These are phyloP conservation scores for Chiloscyllium punctatum DNA, from an alignment of 2,797 vertebrate species.

Conservation along the genomic window DNA sequence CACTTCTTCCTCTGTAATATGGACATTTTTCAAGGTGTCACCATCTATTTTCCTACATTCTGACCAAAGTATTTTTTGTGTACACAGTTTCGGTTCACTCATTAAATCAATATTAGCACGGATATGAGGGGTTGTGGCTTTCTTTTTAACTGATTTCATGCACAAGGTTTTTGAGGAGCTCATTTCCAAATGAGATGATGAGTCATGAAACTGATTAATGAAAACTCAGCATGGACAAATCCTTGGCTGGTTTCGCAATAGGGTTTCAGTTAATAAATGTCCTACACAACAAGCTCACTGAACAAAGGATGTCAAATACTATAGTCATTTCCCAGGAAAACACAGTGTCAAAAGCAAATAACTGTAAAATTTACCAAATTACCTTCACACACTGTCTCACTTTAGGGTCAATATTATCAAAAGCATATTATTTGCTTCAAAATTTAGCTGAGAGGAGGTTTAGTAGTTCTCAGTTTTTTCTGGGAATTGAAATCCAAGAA, in stretches of 20 bases:
- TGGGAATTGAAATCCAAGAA: not conserved
- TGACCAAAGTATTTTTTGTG: not conserved
- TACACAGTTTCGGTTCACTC: not conserved
- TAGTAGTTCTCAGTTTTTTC: not conserved
- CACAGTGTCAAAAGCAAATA: not conserved
- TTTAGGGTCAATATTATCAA: not conserved
- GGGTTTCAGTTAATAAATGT: not conserved
- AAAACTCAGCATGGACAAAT: not conserved
- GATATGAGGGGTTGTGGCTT: not conserved
- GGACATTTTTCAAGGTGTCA: too few species aligned
- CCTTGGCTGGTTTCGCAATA: not conserved
- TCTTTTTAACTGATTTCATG: not conserved
- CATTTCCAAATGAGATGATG: not conserved
- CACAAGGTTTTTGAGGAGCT: not conserved
- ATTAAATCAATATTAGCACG: not conserved
- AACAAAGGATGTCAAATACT: not conserved
- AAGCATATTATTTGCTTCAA: not conserved
- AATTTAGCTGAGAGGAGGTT: not conserved
- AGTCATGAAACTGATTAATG: not conserved
- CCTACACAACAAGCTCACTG: not conserved
- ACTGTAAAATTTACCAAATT: not conserved
- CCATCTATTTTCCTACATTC: not conserved
- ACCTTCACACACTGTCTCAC: not conserved
- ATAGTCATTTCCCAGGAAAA: too few species aligned
- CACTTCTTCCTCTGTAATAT: too few species aligned